A percentile compares a stretch with the other conserved stretches of the same genome.
These are phyloP conservation scores for Argyresthia albistria DNA, from an alignment of 2,888 invertebrate genomes.

Conservation along the genomic window DNA sequence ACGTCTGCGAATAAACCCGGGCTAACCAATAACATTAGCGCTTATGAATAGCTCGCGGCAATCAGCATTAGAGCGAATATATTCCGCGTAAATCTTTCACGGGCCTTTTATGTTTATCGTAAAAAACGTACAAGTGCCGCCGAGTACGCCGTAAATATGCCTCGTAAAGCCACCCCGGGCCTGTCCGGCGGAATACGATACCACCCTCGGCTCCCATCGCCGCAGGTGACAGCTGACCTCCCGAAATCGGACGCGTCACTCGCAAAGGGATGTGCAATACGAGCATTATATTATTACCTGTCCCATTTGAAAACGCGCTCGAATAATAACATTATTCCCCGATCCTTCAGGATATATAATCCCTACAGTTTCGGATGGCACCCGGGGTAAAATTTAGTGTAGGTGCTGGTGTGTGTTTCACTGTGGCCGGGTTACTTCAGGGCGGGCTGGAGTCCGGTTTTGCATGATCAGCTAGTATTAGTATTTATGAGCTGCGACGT, in stretches of 20 bases:
- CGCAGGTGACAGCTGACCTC: background rate
- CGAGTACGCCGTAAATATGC: constrained; percentile 58
- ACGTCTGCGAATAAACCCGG: constrained; percentile 10
- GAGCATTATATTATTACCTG: constrained; percentile 1
- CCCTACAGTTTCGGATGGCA: background rate
- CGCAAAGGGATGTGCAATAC: background rate
- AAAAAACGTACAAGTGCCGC: constrained; percentile 62
- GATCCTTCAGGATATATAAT: too few relatives aligned
- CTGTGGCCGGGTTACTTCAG: background rate
- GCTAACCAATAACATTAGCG: constrained; percentile 37
- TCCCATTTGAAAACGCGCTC: constrained; percentile 12
- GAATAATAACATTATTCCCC: constrained; percentile 16
- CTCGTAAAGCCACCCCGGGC: constrained; percentile 39
- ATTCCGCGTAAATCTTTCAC: constrained; percentile 68
- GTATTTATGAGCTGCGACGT: constrained; percentile 11
- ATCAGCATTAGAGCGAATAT: constrained; percentile 68
- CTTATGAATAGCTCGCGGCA: constrained; percentile 33
- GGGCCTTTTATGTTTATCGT: constrained; percentile 69
- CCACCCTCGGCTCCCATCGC: background rate
- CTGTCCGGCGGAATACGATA: constrained; percentile 4
- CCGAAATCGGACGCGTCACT: background rate
- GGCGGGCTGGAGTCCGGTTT: constrained; percentile 13
- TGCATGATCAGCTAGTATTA: constrained; percentile 37
- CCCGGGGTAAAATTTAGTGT: background rate
- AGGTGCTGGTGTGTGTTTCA: background rate